Conservation (phyloP, 2,888 invertebrate genomes). For the Plemyria rubiginata region DNA sequence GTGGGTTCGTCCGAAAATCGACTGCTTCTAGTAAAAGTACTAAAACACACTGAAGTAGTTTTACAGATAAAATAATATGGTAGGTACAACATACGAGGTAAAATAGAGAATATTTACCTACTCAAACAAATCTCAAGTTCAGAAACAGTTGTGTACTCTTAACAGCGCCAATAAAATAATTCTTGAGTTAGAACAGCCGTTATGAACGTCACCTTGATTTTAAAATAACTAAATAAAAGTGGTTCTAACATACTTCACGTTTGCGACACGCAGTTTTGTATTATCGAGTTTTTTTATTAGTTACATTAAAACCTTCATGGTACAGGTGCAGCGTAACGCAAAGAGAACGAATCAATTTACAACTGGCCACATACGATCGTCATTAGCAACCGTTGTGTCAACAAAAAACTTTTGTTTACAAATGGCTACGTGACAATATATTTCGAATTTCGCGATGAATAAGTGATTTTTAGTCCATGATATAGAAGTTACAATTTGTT, state of each 20-base stretch:
- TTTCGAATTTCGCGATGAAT: constrained; percentile 64
- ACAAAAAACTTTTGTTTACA: constrained; percentile 79
- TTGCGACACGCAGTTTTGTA: neutral
- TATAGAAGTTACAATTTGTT: constrained; percentile 8
- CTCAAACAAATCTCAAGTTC: constrained; percentile 3
- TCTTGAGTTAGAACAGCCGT: too few species aligned
- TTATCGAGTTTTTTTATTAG: constrained; percentile 12
- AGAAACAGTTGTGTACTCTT: neutral
- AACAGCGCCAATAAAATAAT: neutral
- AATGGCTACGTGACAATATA: constrained; percentile 72
- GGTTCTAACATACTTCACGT: neutral
- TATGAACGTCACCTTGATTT: neutral
- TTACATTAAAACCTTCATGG: constrained; percentile 24
- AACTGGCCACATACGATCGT: constrained; percentile 58
- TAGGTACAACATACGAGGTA: neutral
- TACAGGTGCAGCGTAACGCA: constrained; percentile 14
- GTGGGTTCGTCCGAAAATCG: too few species aligned
- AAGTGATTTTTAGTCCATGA: constrained; percentile 49
- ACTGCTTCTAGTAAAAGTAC: too few species aligned
- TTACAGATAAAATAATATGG: too few species aligned
- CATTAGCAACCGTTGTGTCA: constrained; percentile 79
- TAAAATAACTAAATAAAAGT: neutral
- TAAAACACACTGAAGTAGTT: too few species aligned
- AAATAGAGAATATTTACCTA: neutral
- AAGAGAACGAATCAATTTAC: constrained; percentile 36